Evolutionary conservation across 2,797 vertebrate species (phyloP), one percentile per base, ranked within the genome.

Genomic region (Sebastes vulpes): DNA sequence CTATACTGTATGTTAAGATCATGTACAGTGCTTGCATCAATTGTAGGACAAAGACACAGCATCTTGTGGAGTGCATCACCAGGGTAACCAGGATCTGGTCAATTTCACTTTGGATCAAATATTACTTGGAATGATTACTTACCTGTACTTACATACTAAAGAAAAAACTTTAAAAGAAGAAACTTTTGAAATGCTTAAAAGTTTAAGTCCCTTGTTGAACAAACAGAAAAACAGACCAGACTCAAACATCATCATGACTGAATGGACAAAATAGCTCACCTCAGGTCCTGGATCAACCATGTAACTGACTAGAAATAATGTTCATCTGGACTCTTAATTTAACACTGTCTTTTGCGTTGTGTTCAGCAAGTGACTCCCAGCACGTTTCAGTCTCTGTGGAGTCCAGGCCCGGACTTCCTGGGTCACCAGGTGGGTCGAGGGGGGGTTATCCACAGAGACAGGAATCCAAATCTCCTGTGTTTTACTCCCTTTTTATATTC

Each of bases 351-450:
- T 81, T 52, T 87, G 38, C 58, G 5, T 65, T 80, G 68, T 90
- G 81, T 88, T 81, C 81, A 89, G 89, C 71, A n/a, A 85, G 77
- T 58, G 90, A 90, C 66, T 84, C 79, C 25, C 70, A 73, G 29
- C 67, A 80, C 8, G 20, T 81, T 69, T 85, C 83, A 56, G 79
- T 82, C 31, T 81, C 74, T 74, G 84, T 81, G 79, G 90, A 86
- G 75, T 87, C 93, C 65, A 71, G 75, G 28, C 69, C 87, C 0
- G 71, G 65, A 71, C 65, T 71, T 63, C 83, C 58, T 23, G 90
- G 86, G 66, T 76, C 86, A 75, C 54, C 84, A 93, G 94, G 94
- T 95, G 89, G 87, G 93, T 93, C 28, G 3, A 72, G 14, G 8
- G 38, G 52, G 52, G 52, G 52, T 56, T 28, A 11, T 80, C 58